phyloP scores from a whole-genome alignment of 64 coral and sea anemone genomes.

The Anthopleura sola region DNA sequence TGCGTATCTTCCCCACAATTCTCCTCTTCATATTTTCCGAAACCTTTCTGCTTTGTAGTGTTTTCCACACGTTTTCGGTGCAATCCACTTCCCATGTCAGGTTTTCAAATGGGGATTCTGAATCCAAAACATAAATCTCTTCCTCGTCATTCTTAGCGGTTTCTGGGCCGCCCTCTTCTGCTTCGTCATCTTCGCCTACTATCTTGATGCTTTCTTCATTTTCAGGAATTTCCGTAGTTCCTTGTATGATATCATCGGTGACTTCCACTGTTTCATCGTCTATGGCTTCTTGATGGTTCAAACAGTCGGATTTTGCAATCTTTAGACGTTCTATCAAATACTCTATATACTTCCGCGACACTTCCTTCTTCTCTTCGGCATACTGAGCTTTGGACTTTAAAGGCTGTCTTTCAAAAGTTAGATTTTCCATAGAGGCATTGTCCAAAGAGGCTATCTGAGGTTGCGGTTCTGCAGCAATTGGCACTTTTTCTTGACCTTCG shows the following conservation, averaged over 20 bases:
- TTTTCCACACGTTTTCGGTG: constrained; percentile 57
- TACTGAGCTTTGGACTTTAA: not conserved
- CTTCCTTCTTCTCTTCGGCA: not conserved
- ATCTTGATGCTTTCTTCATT: not conserved
- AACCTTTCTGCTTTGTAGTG: constrained; percentile 35
- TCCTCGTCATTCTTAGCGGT: not conserved
- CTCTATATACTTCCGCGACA: not conserved
- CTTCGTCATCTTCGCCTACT: constrained; percentile 9
- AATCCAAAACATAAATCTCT: not conserved
- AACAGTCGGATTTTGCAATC: not conserved
- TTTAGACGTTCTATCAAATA: constrained; percentile 1
- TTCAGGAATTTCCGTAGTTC: not conserved
- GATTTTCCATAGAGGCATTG: not conserved
- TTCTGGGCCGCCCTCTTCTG: not conserved
- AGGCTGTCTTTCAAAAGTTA: not conserved
- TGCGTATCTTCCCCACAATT: constrained; percentile 46
- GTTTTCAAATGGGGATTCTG: constrained; percentile 55
- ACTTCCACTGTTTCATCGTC: not conserved
- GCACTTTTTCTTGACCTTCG: not conserved
- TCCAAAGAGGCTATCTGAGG: not conserved
- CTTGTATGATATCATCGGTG: not conserved
- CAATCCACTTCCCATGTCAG: constrained; percentile 71
- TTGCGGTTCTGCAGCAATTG: constrained; percentile 1
- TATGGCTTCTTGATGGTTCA: not conserved
- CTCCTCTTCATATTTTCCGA: constrained; percentile 23